Evolutionary conservation across 1,140 invertebrate genomes (phyloP).

Genomic region (Stegodyphus dumicola): DNA sequence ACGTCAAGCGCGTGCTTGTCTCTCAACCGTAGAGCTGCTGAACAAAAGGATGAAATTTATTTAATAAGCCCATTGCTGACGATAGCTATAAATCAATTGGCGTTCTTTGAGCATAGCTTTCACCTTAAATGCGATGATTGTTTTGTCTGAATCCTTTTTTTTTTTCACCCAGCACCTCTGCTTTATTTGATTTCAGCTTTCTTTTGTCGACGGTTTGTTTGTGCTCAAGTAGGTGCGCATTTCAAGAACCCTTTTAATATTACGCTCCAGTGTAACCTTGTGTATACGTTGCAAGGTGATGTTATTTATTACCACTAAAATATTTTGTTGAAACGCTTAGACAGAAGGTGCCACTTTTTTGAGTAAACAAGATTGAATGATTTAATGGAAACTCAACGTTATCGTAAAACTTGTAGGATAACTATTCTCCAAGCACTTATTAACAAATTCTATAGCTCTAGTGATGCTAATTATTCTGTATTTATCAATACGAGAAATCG

Average conservation of each 20-base stretch:
- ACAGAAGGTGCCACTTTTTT: no score
- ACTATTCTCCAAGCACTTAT: no score
- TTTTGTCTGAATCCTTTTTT: background rate
- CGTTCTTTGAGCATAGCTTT: constrained; percentile 5
- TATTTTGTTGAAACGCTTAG: background rate
- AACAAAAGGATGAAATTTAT: constrained; percentile 45
- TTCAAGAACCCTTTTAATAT: background rate
- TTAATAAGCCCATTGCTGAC: constrained; percentile 11
- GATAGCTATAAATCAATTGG: constrained; percentile 19
- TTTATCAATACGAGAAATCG: no score
- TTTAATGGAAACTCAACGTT: no score
- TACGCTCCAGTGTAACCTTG: background rate
- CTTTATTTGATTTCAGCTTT: background rate
- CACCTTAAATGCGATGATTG: constrained; percentile 26
- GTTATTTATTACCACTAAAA: background rate
- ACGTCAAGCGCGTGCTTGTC: constrained; percentile 23
- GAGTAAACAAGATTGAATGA: no score
- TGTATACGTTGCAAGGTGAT: background rate
- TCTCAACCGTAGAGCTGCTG: constrained; percentile 21
- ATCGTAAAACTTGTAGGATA: no score
- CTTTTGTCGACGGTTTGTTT: constrained; percentile 4
- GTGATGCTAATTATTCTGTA: no score
- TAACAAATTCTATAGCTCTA: no score
- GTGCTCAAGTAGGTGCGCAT: background rate
- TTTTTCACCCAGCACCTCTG: background rate